These are phyloP conservation scores for Phorcus lineatus DNA, from an alignment of 2,888 invertebrate species.

Conservation along the genomic window DNA sequence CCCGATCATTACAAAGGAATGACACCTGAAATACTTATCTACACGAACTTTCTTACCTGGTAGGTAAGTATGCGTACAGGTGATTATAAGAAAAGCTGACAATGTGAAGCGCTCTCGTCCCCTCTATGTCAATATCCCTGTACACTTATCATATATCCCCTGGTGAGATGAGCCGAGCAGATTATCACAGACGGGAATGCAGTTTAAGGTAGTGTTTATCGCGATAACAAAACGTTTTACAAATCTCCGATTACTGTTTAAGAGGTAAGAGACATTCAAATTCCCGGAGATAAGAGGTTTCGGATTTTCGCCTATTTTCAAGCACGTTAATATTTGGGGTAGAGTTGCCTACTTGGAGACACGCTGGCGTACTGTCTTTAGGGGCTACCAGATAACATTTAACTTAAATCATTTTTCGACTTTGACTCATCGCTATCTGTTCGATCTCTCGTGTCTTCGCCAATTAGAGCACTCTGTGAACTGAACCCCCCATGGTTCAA, in stretches of 20 bases:
- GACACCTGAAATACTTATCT: too few relatives aligned
- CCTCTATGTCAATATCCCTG: too few relatives aligned
- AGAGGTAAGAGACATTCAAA: constrained; percentile 7
- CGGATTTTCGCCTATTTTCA: not conserved
- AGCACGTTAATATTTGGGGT: not conserved
- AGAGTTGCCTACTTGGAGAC: not conserved
- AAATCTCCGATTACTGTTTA: constrained; percentile 1
- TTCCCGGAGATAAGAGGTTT: not conserved
- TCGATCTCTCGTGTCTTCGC: not conserved
- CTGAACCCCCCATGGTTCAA: not conserved
- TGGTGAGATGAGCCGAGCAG: not conserved
- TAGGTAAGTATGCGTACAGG: too few relatives aligned
- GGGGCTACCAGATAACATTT: not conserved
- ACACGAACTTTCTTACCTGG: too few relatives aligned
- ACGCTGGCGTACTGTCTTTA: not conserved
- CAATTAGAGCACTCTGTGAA: not conserved
- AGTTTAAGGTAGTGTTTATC: not conserved
- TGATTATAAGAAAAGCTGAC: too few relatives aligned
- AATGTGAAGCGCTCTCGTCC: too few relatives aligned
- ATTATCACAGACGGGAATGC: not conserved
- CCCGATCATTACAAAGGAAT: too few relatives aligned
- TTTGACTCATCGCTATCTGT: not conserved
- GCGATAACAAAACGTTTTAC: constrained; percentile 10
- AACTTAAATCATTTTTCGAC: not conserved
- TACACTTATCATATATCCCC: not conserved